These are phyloP conservation scores for Rhincodon typus DNA, from an alignment of 2,797 vertebrate species.

Conservation along the genomic window DNA sequence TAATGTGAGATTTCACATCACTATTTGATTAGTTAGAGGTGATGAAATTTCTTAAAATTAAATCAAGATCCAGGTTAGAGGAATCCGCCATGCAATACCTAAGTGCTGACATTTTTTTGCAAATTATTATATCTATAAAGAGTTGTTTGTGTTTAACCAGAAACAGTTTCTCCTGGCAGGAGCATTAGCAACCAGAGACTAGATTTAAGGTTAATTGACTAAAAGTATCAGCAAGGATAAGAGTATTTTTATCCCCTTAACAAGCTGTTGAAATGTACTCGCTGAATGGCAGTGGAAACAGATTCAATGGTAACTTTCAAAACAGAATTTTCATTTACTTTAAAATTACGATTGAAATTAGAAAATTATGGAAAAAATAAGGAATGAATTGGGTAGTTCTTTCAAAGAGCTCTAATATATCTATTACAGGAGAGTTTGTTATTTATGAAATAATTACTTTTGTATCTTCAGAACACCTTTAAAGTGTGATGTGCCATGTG, in stretches of 20 bases:
- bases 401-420: neutral
- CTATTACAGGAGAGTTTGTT: conserved; percentile 2
- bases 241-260: neutral
- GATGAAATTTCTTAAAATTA: neutral
- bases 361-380: neutral
- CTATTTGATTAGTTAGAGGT: neutral
- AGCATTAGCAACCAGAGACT: neutral
- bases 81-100: neutral
- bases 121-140: neutral
- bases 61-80: neutral
- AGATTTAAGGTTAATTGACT: neutral
- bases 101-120: neutral
- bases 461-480: neutral
- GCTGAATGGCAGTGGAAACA: neutral
- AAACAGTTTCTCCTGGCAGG: neutral
- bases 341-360: neutral
- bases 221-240: neutral
- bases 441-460: neutral
- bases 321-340: neutral
- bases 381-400: too few species aligned
- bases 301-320: neutral
- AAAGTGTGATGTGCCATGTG: neutral
- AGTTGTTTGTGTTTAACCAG: neutral
- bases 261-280: neutral
- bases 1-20: neutral